phyloP scores from a whole-genome alignment of 2,888 invertebrate species.

The Aphodius sticticus region DNA sequence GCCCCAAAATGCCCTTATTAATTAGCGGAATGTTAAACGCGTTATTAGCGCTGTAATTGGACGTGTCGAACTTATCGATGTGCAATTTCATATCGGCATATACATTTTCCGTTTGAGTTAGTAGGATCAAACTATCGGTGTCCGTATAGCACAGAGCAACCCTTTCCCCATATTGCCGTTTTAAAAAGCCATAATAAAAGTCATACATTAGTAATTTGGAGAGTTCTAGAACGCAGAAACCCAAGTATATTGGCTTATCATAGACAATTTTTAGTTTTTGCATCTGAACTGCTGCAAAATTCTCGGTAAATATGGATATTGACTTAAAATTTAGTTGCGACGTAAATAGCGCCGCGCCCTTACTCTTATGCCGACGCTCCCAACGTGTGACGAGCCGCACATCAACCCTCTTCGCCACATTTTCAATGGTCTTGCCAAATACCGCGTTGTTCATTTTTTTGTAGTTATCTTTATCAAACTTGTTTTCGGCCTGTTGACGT shows the following conservation, averaged over 20 bases:
- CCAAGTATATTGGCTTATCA: slow-evolving; percentile 56
- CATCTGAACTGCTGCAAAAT: slow-evolving; percentile 53
- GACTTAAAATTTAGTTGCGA: slow-evolving; percentile 51
- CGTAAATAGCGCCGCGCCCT: slow-evolving; percentile 50
- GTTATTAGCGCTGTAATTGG: too few species aligned
- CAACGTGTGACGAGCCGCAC: slow-evolving; percentile 48
- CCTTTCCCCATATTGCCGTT: slow-evolving; percentile 45
- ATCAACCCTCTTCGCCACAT: slow-evolving; percentile 53
- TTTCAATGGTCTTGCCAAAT: slow-evolving; percentile 56
- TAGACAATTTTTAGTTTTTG: slow-evolving; percentile 44
- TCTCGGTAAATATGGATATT: slow-evolving; percentile 46
- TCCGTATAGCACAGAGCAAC: slow-evolving; percentile 47
- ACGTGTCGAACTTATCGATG: slow-evolving; percentile 19
- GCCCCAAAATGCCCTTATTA: too few species aligned
- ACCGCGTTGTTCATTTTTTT: slow-evolving; percentile 53
- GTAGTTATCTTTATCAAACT: slow-evolving; percentile 41
- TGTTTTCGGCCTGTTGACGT: slow-evolving; percentile 27
- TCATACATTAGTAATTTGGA: slow-evolving; percentile 56
- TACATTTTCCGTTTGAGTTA: slow-evolving; percentile 50
- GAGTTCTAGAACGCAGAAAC: slow-evolving; percentile 56
- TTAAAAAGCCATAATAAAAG: slow-evolving; percentile 53
- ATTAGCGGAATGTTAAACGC: too few species aligned
- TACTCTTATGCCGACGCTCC: slow-evolving; percentile 41
- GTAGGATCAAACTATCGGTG: slow-evolving; percentile 49
- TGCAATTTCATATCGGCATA: slow-evolving; percentile 48